phyloP scores from a whole-genome alignment of 2,113 vertebrate genomes.

The Cephalopterus ornatus region DNA sequence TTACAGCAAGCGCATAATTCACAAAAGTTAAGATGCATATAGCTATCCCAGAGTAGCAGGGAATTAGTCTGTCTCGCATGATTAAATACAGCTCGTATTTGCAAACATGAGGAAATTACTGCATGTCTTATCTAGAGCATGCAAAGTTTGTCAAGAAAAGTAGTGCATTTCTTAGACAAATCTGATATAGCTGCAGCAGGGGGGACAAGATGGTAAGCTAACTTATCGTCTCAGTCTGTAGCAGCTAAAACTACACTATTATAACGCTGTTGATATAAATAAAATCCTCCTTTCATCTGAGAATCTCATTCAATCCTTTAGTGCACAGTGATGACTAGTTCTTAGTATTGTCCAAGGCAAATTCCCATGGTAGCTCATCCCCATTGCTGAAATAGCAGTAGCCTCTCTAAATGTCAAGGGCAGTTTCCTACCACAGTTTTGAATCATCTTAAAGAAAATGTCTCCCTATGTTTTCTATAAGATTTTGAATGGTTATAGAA shows the following conservation, averaged over 20 bases:
- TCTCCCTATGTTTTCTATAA: neutral
- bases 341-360: neutral
- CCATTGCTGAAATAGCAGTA: neutral
- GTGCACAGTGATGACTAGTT: neutral
- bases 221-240: neutral
- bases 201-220: neutral
- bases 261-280: neutral
- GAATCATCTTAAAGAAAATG: neutral
- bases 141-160: neutral
- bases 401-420: neutral
- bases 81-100: constrained; percentile 6
- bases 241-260: neutral
- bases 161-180: neutral
- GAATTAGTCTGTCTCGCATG: neutral
- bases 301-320: neutral
- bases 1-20: neutral
- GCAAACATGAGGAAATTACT: neutral
- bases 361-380: neutral
- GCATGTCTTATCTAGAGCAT: neutral
- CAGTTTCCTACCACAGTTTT: neutral
- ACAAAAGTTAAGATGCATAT: neutral
- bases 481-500: neutral
- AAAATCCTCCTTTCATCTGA: neutral
- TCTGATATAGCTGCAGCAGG: neutral
- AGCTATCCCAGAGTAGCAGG: neutral